These are phyloP conservation scores for Morbakka virulenta DNA, from an alignment of 30 jellyfish, hydroid and myxozoan genomes.

Conservation along the genomic window DNA sequence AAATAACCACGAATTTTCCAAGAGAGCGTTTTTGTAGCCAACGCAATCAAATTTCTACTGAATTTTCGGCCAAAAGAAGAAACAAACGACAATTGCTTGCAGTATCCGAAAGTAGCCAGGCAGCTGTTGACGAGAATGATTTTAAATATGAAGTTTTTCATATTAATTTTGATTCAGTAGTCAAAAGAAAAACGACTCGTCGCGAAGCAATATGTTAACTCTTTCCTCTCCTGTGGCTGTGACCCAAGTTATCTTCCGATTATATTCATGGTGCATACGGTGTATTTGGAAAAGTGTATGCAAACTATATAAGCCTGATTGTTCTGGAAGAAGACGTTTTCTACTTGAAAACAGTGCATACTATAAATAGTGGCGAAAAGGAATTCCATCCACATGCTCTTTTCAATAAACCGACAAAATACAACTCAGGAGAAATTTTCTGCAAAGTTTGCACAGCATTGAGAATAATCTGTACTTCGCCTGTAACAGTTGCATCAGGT, in stretches of 20 bases:
- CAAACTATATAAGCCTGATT: constrained; percentile 28
- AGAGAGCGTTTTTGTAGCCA: constrained; percentile 37
- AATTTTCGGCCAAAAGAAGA: constrained; percentile 19
- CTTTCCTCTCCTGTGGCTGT: constrained; percentile 35
- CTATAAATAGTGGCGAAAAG: constrained; percentile 27
- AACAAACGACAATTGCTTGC: constrained; percentile 7
- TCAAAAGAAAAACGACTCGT: constrained; percentile 33
- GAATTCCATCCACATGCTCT: constrained; percentile 39
- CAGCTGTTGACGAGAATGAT: too few relatives aligned
- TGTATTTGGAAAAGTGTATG: too few relatives aligned
- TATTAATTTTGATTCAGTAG: constrained; percentile 19
- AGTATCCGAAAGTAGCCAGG: too few relatives aligned
- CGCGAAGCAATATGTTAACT: too few relatives aligned
- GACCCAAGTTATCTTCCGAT: constrained; percentile 10
- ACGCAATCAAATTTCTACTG: constrained; percentile 18
- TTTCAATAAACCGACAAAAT: constrained; percentile 5
- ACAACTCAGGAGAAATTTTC: constrained; percentile 24
- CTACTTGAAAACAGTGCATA: constrained; percentile 28
- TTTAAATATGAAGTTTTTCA: constrained; percentile 33
- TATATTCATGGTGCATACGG: constrained; percentile 22
- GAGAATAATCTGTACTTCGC: constrained; percentile 45
- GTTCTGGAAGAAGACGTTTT: constrained; percentile 41
- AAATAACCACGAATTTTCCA: constrained; percentile 25
- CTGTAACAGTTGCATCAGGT: constrained; percentile 67
- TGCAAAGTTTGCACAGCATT: constrained; percentile 47